These are phyloP conservation scores for Tipula helvola DNA, from an alignment of 2,888 invertebrate species.

Conservation along the genomic window DNA sequence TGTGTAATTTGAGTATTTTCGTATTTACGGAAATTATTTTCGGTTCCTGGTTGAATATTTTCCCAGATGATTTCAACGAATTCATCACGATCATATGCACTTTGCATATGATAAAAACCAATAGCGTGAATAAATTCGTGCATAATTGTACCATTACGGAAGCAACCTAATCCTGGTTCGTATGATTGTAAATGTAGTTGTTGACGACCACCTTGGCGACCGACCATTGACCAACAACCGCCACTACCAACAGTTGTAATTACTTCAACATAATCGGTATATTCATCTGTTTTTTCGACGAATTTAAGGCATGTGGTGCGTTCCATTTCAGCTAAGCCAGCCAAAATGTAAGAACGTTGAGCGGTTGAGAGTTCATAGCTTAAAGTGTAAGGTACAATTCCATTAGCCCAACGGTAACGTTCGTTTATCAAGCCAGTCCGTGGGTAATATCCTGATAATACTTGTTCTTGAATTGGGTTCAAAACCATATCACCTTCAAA, in stretches of 20 bases:
- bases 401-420: constrained; percentile 32
- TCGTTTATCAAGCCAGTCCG: constrained; percentile 29
- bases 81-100: constrained; percentile 57
- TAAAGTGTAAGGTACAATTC: constrained; percentile 29
- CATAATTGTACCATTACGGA: constrained; percentile 43
- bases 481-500: constrained; percentile 17
- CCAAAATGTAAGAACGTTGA: not conserved
- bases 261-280: constrained; percentile 6
- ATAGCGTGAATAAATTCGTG: constrained; percentile 68
- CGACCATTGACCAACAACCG: constrained; percentile 69
- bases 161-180: constrained; percentile 27
- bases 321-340: not conserved
- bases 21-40: constrained; percentile 57
- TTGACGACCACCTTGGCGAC: constrained; percentile 40
- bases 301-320: not conserved
- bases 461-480: constrained; percentile 7
- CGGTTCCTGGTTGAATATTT: constrained; percentile 39
- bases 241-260: not conserved
- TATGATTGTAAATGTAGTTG: constrained; percentile 25
- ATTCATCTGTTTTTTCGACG: not conserved
- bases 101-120: constrained; percentile 73
- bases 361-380: not conserved
- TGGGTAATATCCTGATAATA: not conserved
- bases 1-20: constrained; percentile 41
- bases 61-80: constrained; percentile 44